These are phyloP conservation scores for Pentalonia nigronervosa DNA, from an alignment of 1,140 invertebrate species.

Conservation along the genomic window DNA sequence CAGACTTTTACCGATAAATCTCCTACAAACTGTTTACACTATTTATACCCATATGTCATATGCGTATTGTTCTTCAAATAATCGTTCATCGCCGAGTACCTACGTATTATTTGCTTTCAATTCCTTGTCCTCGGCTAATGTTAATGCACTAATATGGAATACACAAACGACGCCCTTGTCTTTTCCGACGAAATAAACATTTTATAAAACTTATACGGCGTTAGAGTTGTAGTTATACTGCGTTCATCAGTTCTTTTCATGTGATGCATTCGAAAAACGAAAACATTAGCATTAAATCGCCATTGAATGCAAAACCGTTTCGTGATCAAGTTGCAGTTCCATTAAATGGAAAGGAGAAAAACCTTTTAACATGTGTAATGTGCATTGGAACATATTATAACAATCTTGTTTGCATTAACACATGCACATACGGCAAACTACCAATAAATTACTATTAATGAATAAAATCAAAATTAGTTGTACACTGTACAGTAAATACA, in stretches of 20 bases:
- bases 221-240: slow-evolving; percentile 15
- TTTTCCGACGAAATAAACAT: neutral
- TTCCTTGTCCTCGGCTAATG: neutral
- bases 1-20: neutral
- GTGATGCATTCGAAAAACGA: neutral
- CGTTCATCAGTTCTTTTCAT: neutral
- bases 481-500: neutral
- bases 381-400: slow-evolving; percentile 36
- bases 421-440: neutral
- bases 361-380: slow-evolving; percentile 46
- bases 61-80: neutral
- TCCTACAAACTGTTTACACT: neutral
- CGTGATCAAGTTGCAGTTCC: slow-evolving; percentile 46
- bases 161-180: neutral
- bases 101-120: neutral
- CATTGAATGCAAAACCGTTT: slow-evolving; percentile 55
- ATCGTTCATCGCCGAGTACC: neutral
- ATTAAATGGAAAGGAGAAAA: slow-evolving; percentile 32
- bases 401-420: slow-evolving; percentile 26
- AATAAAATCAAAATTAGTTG: slow-evolving; percentile 23
- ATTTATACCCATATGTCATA: neutral
- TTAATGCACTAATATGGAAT: neutral
- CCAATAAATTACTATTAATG: slow-evolving; percentile 32
- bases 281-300: slow-evolving; percentile 53
- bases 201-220: neutral